Conservation (phyloP, 2,888 invertebrate species). For the Macrosoma leucophasiata region DNA sequence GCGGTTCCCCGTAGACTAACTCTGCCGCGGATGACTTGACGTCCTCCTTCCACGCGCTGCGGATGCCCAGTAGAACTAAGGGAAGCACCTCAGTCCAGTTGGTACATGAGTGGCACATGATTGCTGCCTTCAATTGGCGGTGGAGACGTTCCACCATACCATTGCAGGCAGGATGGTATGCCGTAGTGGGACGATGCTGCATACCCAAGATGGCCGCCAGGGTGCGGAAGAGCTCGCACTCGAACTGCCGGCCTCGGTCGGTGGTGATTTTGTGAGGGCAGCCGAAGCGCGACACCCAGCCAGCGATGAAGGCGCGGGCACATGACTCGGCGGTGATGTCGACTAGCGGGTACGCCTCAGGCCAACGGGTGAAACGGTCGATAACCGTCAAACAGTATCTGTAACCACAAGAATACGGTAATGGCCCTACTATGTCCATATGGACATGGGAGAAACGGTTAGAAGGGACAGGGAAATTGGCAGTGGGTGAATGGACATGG, state of each 20-base stretch:
- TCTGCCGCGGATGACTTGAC: neutral
- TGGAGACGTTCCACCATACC: conserved; percentile 29
- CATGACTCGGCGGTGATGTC: conserved; percentile 39
- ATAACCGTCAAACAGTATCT: conserved; percentile 17
- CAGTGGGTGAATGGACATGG: neutral
- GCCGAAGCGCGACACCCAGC: conserved; percentile 50
- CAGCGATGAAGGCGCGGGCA: conserved; percentile 31
- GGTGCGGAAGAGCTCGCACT: conserved; percentile 18
- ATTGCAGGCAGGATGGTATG: conserved; percentile 21
- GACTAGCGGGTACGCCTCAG: conserved; percentile 32
- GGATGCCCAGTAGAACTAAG: conserved; percentile 12
- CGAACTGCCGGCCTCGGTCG: conserved; percentile 32
- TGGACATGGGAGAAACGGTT: conserved; percentile 9
- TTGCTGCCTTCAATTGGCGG: conserved; percentile 39
- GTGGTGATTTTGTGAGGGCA: conserved; percentile 31
- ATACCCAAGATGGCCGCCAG: conserved; percentile 11
- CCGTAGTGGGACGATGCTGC: conserved; percentile 27
- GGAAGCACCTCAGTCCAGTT: conserved; percentile 10
- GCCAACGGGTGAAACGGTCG: conserved; percentile 39
- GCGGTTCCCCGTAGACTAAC: conserved; percentile 4
- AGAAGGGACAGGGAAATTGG: conserved; percentile 1
- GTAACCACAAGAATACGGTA: conserved; percentile 9
- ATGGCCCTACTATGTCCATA: conserved; percentile 10
- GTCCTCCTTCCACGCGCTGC: conserved; percentile 13
- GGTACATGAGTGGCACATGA: conserved; percentile 12